These are phyloP conservation scores for Dinomys branickii DNA, from an alignment of 2,113 vertebrate genomes.

Conservation along the genomic window DNA sequence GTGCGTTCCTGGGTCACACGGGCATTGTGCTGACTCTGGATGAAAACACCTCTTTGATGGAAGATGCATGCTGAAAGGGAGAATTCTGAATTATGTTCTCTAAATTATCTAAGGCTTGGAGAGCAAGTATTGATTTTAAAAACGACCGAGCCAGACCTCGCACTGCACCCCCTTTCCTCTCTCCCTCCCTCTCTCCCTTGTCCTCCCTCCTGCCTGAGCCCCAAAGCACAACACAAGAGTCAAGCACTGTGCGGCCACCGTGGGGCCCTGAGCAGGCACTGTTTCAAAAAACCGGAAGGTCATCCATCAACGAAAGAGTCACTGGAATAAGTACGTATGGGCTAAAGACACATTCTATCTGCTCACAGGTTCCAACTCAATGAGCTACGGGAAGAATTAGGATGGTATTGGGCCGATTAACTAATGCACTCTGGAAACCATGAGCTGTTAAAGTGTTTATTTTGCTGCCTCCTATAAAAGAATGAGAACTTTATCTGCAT, in stretches of 20 bases:
- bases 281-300: constrained; percentile 89
- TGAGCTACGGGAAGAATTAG: constrained; percentile 86
- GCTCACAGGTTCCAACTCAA: constrained; percentile 83
- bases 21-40: constrained; percentile 88
- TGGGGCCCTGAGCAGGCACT: constrained; percentile 85
- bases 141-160: constrained; percentile 95
- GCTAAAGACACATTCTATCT: constrained; percentile 86
- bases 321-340: constrained; percentile 85
- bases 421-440: constrained; percentile 83
- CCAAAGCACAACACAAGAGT: constrained; percentile 88
- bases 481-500: constrained; percentile 85
- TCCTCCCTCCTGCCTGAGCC: constrained; percentile 50
- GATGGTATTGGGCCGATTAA: constrained; percentile 86
- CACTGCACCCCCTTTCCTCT: constrained; percentile 81
- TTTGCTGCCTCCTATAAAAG: constrained; percentile 81
- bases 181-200: background rate
- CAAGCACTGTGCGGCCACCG: constrained; percentile 79
- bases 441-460: constrained; percentile 85
- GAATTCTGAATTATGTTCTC: constrained; percentile 99
- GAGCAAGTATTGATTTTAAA: constrained; percentile 98
- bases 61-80: constrained; percentile 94
- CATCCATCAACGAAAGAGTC: constrained; percentile 88
- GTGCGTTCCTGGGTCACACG: constrained; percentile 85
- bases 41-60: constrained; percentile 90
- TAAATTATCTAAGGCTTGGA: constrained; percentile 94